A percentile compares a stretch with the other conserved stretches of the same genome.
Evolutionary conservation across 2,888 invertebrate genomes (phyloP).

Genomic region (Eupeodes latifasciatus): DNA sequence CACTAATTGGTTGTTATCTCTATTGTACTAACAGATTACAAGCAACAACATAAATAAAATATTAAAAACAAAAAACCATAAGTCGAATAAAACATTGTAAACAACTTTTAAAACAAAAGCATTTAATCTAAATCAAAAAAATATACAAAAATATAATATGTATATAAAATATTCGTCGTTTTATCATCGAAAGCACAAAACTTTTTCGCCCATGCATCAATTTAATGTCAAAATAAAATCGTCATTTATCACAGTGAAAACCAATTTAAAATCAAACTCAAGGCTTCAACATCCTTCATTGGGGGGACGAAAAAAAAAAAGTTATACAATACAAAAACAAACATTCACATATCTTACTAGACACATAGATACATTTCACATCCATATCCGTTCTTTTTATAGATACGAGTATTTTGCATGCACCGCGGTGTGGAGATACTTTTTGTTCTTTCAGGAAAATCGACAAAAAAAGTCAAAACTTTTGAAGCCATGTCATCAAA

Average conservation of each 20-base stretch:
- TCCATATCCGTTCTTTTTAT: constrained; percentile 6
- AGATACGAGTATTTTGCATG: constrained; percentile 4
- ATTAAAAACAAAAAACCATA: background rate
- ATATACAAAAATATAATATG: constrained; percentile 2
- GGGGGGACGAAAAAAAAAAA: constrained; percentile 9
- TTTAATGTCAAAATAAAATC: constrained; percentile 72
- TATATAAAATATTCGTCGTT: constrained; percentile 8
- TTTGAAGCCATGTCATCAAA: constrained; percentile 62
- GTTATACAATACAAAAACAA: background rate
- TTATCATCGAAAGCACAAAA: constrained; percentile 57
- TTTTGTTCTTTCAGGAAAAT: constrained; percentile 19
- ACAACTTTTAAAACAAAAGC: constrained; percentile 48
- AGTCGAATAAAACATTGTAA: background rate
- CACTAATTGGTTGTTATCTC: background rate
- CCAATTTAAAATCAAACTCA: constrained; percentile 71
- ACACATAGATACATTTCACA: background rate
- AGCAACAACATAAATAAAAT: background rate
- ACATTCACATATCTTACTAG: background rate
- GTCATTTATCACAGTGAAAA: constrained; percentile 69
- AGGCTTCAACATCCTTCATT: constrained; percentile 61
- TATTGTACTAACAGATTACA: background rate
- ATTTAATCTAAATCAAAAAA: constrained; percentile 27
- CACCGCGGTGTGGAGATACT: background rate
- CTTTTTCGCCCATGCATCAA: constrained; percentile 52
- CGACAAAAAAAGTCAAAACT: constrained; percentile 22